Evolutionary conservation across 1,140 invertebrate species (phyloP).

Genomic region (Hestina assimilis): DNA sequence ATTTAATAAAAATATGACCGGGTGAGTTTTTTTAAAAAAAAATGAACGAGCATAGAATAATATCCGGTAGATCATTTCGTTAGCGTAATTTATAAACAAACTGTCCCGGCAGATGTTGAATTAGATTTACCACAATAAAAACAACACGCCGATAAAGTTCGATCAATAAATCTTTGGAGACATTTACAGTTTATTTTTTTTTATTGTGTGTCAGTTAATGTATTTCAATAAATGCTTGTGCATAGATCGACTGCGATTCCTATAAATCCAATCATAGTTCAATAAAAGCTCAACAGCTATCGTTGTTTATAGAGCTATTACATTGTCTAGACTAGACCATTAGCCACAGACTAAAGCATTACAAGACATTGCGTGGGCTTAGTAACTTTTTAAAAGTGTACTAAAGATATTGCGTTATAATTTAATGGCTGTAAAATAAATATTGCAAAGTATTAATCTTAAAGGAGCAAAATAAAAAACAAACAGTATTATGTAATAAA

Average conservation of each 20-base stretch:
- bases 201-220: constrained; percentile 9
- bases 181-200: constrained; percentile 15
- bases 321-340: constrained; percentile 55
- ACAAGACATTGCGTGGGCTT: background rate
- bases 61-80: constrained; percentile 56
- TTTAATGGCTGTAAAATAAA: too few species aligned
- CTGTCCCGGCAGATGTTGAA: constrained; percentile 55
- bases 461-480: too few species aligned
- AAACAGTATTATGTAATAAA: too few species aligned
- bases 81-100: constrained; percentile 57
- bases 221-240: background rate
- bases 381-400: too few species aligned
- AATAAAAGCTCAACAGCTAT: constrained; percentile 42
- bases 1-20: constrained; percentile 35
- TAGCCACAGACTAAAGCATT: constrained; percentile 37
- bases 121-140: constrained; percentile 41
- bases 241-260: constrained; percentile 15
- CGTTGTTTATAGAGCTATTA: constrained; percentile 35
- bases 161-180: constrained; percentile 25
- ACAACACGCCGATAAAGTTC: constrained; percentile 17
- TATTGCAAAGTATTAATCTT: too few species aligned
- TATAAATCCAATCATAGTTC: constrained; percentile 39
- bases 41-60: constrained; percentile 47
- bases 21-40: constrained; percentile 26
- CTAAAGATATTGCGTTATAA: too few species aligned